Percentiles rank a stretch among this genome's conserved stretches.
phyloP scores from a whole-genome alignment of 1,140 invertebrate species.

The Chironomus striatipennis region DNA sequence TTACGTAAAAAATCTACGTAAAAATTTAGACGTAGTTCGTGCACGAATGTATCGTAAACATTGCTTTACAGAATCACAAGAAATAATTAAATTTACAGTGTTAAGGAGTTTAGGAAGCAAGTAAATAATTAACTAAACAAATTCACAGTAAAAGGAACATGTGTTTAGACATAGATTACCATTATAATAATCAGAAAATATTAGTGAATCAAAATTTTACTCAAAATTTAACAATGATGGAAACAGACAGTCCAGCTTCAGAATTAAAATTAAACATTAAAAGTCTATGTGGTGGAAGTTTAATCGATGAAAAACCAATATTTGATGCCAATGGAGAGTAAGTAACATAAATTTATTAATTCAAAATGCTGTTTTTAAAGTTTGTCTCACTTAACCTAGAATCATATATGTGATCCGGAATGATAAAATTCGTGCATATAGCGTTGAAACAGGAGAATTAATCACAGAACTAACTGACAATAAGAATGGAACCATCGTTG shows the following conservation, averaged over 20 bases:
- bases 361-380: not conserved
- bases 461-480: constrained; percentile 45
- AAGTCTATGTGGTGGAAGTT: constrained; percentile 48
- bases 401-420: constrained; percentile 49
- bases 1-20: too few species aligned
- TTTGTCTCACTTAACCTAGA: constrained; percentile 35
- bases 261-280: constrained; percentile 32
- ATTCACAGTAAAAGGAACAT: not conserved
- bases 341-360: constrained; percentile 32
- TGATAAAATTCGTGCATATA: constrained; percentile 48
- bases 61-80: too few species aligned
- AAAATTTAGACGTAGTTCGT: too few species aligned
- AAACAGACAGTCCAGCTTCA: not conserved
- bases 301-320: constrained; percentile 49
- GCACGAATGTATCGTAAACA: too few species aligned
- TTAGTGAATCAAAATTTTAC: constrained; percentile 4
- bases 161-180: constrained; percentile 1
- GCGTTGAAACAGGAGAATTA: constrained; percentile 45
- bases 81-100: too few species aligned
- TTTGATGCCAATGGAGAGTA: constrained; percentile 56
- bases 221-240: not conserved
- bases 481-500: constrained; percentile 43
- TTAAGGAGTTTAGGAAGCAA: too few species aligned
- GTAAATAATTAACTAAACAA: too few species aligned
- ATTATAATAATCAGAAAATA: not conserved